Base-by-base conservation (phyloP, 2,888 invertebrate species). In the Ormyrus pomaceus region DNA sequence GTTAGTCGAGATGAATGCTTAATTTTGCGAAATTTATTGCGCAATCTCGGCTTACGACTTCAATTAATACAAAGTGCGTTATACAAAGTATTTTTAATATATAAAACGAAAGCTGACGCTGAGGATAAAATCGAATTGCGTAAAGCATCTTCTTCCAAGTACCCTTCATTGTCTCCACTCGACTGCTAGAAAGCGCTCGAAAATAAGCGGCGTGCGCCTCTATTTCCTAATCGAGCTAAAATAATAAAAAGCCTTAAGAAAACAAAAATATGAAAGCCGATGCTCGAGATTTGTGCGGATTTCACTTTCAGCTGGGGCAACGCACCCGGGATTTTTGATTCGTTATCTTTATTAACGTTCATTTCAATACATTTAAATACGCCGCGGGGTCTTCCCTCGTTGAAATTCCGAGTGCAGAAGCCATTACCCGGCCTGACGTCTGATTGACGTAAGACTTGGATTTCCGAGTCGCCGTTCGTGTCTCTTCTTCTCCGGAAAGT, bases 261-360 rank as follows among this genome's bases (percentile, higher is more conserved):
- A 51, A 71, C 8, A 48, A 72, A 72, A 72, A 51, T 62, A 72
- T 45, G 59, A 72, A 72, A 72, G 59, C 11, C 6, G 6, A 10
- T 2, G 51, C 59, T 58, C 59, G 65, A 65, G 55, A 55, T 48
- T 46, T 45, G 45, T 62, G 46, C 11, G 19, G 55, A 34, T 34
- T 34, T 34, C 34, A 34, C 34, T 34, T 34, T 34, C 34, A 34
- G 5, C 50, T 11, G 11, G 9, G 48, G 2, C 34, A 34, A 34
- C 34, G 34, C 34, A 34, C 34, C 4, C 34, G 34, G 34, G 34
- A 34, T 34, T 34, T 34, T n/a, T 50, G 68, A 77, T 76, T 78
- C 72, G 66, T 79, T 81, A 76, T 76, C 78, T 81, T 81, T 81
- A 79, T 79, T 79, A 81, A 46, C 56, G 68, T 51, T 53, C 58